Evolutionary conservation across 2,797 vertebrate genomes (phyloP).

Genomic region (Peromyscus attwateri): DNA sequence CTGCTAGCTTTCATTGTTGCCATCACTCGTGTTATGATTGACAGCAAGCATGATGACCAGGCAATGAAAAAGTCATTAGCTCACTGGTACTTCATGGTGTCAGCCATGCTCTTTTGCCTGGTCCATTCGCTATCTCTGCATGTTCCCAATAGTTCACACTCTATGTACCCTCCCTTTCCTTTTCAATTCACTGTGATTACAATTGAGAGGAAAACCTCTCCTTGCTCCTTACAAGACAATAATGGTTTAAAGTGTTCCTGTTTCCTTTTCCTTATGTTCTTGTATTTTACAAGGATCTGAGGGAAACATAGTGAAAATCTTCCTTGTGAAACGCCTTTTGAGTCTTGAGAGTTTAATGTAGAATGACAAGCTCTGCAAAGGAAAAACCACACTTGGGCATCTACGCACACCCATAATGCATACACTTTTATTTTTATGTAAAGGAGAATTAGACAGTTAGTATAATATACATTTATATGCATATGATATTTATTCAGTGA

Average conservation of each 20-base stretch:
- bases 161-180: background rate
- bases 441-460: constrained; percentile 1
- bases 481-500: constrained; percentile 43
- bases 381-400: background rate
- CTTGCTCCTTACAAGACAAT: background rate
- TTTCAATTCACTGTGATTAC: background rate
- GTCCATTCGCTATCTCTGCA: rapidly evolving
- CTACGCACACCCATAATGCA: background rate
- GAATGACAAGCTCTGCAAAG: background rate
- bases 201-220: background rate
- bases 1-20: background rate
- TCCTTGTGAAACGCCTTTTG: background rate
- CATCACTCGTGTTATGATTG: background rate
- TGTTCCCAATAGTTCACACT: background rate
- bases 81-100: background rate
- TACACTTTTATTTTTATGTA: background rate
- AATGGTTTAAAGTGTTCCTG: background rate
- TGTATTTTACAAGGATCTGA: constrained; percentile 17
- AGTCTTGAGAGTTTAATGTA: background rate
- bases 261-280: background rate
- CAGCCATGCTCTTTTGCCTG: background rate
- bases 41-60: background rate
- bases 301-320: background rate
- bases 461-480: constrained; percentile 4
- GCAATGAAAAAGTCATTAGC: background rate